Percentiles rank a stretch among this genome's conserved stretches.
Evolutionary conservation across 2,797 vertebrate species (phyloP).

Genomic region (Gymnodraco acuticeps): DNA sequence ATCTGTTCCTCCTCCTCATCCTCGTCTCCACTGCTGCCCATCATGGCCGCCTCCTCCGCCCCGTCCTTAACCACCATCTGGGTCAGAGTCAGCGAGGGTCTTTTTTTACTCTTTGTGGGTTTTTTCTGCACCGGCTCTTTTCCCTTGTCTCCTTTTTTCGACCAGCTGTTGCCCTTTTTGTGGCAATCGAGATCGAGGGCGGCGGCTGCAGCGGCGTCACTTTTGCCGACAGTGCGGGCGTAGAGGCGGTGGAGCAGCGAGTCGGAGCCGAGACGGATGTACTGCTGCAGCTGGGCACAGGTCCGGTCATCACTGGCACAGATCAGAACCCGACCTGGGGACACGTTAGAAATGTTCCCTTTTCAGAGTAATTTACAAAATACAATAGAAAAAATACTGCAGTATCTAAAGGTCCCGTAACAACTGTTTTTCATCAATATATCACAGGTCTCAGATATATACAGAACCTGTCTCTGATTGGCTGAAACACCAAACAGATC

Average conservation of each 20-base stretch:
- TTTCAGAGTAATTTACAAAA: too few relatives aligned
- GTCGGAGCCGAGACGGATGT: conserved; percentile 86
- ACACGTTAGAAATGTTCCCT: not conserved
- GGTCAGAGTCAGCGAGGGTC: conserved; percentile 86
- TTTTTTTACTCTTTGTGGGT: conserved; percentile 79
- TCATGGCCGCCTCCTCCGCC: conserved; percentile 38
- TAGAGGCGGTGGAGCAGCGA: conserved; percentile 90
- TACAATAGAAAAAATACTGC: too few relatives aligned
- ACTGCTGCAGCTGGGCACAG: conserved; percentile 94
- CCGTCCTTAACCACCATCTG: conserved; percentile 87
- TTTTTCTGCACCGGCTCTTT: conserved; percentile 71
- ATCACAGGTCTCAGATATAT: too few relatives aligned
- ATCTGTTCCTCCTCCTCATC: conserved; percentile 82
- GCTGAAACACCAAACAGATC: too few relatives aligned
- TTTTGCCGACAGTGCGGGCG: conserved; percentile 88
- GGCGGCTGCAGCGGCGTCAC: conserved; percentile 69
- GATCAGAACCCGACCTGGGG: conserved; percentile 91
- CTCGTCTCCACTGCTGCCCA: conserved; percentile 80
- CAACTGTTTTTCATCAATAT: too few relatives aligned
- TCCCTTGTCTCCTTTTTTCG: conserved; percentile 78
- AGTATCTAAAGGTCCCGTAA: too few relatives aligned
- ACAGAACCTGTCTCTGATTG: too few relatives aligned
- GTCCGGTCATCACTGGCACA: conserved; percentile 96
- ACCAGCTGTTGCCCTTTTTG: conserved; percentile 75
- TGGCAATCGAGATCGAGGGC: conserved; percentile 68